Percentiles rank a stretch among this genome's conserved stretches.
phyloP scores from a whole-genome alignment of 2,888 invertebrate species.

The Lissonota sp. region DNA sequence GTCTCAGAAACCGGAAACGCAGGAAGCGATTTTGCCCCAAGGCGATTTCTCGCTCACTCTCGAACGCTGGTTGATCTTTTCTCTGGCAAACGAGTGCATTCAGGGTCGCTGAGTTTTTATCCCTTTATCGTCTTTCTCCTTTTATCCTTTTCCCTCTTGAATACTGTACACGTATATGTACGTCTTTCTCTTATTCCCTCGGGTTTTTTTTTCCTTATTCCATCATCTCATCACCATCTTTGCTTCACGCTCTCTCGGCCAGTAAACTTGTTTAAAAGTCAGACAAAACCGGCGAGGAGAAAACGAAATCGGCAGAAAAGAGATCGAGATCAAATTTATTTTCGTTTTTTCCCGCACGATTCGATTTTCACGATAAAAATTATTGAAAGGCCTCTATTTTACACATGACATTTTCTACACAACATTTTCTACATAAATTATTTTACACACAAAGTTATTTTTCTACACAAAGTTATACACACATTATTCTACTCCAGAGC shows the following conservation, averaged over 20 bases:
- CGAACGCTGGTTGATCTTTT: conserved; percentile 29
- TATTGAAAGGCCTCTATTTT: no score
- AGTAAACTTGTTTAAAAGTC: conserved; percentile 64
- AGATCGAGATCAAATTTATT: no score
- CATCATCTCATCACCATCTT: conserved; percentile 43
- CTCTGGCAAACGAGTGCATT: conserved; percentile 36
- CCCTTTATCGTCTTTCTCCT: conserved; percentile 17
- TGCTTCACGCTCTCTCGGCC: conserved; percentile 8
- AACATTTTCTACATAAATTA: no score
- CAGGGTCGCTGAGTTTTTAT: conserved; percentile 58
- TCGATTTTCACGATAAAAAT: no score
- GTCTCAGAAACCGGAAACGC: conserved; percentile 69
- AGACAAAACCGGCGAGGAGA: conserved; percentile 41
- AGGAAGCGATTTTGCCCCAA: conserved; percentile 67
- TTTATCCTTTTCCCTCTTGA: conserved; percentile 1
- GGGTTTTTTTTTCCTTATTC: conserved; percentile 2
- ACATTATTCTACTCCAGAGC: no score
- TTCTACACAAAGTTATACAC: no score
- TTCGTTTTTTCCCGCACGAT: no score
- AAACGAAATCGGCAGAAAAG: conserved; percentile 23
- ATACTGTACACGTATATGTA: not conserved
- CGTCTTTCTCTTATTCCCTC: conserved; percentile 22
- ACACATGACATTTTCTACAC: no score
- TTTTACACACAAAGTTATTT: no score
- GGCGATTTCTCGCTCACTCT: conserved; percentile 52